Base-by-base conservation (phyloP, 2,797 vertebrate species). In the Siniperca scherzeri region DNA sequence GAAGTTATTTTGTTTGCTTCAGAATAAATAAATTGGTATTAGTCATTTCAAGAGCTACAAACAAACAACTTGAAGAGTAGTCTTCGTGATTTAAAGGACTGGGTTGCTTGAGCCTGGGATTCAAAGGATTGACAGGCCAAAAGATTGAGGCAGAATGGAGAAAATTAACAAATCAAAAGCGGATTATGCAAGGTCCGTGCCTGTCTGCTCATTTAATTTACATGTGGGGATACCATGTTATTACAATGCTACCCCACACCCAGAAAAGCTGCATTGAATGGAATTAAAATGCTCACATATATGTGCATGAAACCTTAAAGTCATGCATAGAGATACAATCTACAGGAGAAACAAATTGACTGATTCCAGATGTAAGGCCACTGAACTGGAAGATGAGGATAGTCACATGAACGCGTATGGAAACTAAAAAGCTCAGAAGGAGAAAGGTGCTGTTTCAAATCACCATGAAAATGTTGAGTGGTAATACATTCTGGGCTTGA, bases 121-220 rank as follows among this genome's bases (percentile, higher is more conserved):
- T 82, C 21, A 70, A 67, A 75, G 70, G 70, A 73, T 22, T 65
- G 76, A 61, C 64, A 60, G 21, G 36, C 27, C 7, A 14, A 79
- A 69, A 73, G 8, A 88, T 71, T 53, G 17, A 84, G 67, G 59
- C 62, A 84, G 65, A 87, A 86, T 56, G 64, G 70, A 67, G 27
- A 78, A 80, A 70, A 83, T 80, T 16, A 73, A 79, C 30, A 81
- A 80, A 81, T 88, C 46, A 84, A 78, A 83, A 64, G 48, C 44
- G 67, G 27, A 69, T 79, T 33, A 83, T 72, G 36, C 30, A 56
- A 55, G 50, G 33, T 48, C 42, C 3, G 7, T 72, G 55, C 68
- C 22, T 65, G 33, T 68, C 60, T 48, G 42, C 50, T 69, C 14
- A 72, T 73, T 57, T 76, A 57, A 59, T 69, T 65, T 30, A 36